These are phyloP conservation scores for Garra rufa DNA, from an alignment of 2,113 vertebrate species.

Conservation along the genomic window DNA sequence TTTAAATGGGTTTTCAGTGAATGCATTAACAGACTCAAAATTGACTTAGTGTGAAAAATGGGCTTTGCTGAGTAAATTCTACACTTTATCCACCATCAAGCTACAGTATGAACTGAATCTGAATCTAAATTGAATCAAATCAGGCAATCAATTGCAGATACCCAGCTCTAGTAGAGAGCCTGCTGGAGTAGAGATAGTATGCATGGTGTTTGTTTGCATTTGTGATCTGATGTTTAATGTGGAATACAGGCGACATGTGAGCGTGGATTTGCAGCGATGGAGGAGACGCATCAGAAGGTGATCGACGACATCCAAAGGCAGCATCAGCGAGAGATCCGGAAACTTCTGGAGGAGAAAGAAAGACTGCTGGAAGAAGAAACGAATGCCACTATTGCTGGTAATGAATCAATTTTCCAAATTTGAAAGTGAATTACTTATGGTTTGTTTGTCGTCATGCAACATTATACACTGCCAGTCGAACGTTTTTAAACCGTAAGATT, in stretches of 20 bases:
- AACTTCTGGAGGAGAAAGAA: conserved; percentile 93
- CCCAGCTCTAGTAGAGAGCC: conserved; percentile 8
- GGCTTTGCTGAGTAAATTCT: background rate
- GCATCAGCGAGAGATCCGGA: conserved; percentile 94
- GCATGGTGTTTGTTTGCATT: background rate
- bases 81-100: background rate
- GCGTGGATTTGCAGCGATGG: conserved; percentile 96
- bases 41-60: background rate
- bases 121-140: background rate
- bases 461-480: no score
- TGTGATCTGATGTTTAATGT: conserved; percentile 18
- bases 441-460: no score
- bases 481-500: no score
- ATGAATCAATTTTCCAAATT: conserved; percentile 3
- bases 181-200: background rate
- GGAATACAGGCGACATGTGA: conserved; percentile 91
- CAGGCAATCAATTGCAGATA: background rate
- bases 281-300: conserved; percentile 96
- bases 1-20: background rate
- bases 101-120: background rate
- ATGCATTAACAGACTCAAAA: background rate
- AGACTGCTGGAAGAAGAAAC: conserved; percentile 94
- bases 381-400: conserved; percentile 95
- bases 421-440: background rate
- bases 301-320: conserved; percentile 94